phyloP scores from a whole-genome alignment of 2,888 invertebrate genomes.

The Escarpia spicata region DNA sequence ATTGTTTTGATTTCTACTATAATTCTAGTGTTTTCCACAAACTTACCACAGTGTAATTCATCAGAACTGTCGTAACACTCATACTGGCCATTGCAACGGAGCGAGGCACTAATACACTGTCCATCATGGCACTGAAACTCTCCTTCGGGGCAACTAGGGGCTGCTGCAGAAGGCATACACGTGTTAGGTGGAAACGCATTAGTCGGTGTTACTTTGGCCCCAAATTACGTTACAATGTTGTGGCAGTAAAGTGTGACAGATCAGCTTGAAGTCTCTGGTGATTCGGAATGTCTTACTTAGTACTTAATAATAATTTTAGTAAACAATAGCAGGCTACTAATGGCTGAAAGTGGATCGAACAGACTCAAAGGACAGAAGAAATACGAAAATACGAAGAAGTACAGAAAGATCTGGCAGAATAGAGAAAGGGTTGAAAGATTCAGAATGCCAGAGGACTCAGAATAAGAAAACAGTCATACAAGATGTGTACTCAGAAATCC shows the following conservation, averaged over 20 bases:
- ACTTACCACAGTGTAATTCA: constrained; percentile 72
- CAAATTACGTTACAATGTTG: background rate
- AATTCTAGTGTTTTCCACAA: constrained; percentile 2
- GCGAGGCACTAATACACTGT: constrained; percentile 79
- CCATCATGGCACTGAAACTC: constrained; percentile 68
- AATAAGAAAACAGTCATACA: constrained; percentile 19
- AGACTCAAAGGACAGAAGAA: constrained; percentile 1
- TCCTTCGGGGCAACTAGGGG: constrained; percentile 54
- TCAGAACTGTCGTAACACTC: constrained; percentile 78
- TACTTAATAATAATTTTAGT: background rate
- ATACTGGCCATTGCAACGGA: constrained; percentile 81
- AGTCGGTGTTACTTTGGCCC: constrained; percentile 19
- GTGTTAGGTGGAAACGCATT: constrained; percentile 22
- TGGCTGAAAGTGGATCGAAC: background rate
- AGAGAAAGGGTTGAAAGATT: background rate
- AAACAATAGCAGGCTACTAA: background rate
- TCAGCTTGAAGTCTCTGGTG: constrained; percentile 13
- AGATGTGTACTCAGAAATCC: constrained; percentile 19
- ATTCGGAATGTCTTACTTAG: background rate
- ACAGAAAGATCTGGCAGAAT: constrained; percentile 3
- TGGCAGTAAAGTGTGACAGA: constrained; percentile 17
- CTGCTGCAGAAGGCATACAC: constrained; percentile 50
- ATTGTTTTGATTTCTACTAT: background rate
- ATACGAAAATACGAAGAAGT: background rate
- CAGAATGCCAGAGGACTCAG: background rate